phyloP scores from a whole-genome alignment of 2,888 invertebrate genomes.

The Tetanocera ferruginea region DNA sequence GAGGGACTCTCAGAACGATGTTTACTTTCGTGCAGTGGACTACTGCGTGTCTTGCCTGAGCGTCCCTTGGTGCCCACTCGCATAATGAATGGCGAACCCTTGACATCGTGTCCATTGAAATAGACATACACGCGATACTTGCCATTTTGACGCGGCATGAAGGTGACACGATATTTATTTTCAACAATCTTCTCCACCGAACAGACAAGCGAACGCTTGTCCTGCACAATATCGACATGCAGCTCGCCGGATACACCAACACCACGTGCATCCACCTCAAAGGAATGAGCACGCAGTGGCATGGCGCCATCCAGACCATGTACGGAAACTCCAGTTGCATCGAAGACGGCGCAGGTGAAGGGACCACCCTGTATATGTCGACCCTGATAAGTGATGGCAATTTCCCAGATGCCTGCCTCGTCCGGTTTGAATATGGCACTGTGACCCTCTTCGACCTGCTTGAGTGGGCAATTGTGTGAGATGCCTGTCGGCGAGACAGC shows the following conservation, averaged over 20 bases:
- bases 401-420: constrained; percentile 97
- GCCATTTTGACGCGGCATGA: constrained; percentile 83
- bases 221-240: constrained; percentile 90
- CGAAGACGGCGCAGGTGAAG: constrained; percentile 95
- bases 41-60: constrained; percentile 72
- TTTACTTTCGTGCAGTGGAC: constrained; percentile 73
- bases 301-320: constrained; percentile 86
- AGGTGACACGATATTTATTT: constrained; percentile 83
- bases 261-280: constrained; percentile 81
- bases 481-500: constrained; percentile 93
- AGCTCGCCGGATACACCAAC: constrained; percentile 90
- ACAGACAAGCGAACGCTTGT: constrained; percentile 86
- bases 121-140: constrained; percentile 89
- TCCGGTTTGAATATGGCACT: constrained; percentile 97
- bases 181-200: constrained; percentile 84
- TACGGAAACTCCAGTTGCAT: constrained; percentile 90
- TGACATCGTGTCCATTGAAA: constrained; percentile 90
- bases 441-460: constrained; percentile 89
- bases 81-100: constrained; percentile 89
- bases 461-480: constrained; percentile 84
- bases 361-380: constrained; percentile 97
- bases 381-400: constrained; percentile 95
- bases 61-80: constrained; percentile 83
- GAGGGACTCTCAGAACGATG: constrained; percentile 70
- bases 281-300: constrained; percentile 89